Evolutionary conservation across 2,113 vertebrate genomes (phyloP).

Genomic region (Otus sunia): DNA sequence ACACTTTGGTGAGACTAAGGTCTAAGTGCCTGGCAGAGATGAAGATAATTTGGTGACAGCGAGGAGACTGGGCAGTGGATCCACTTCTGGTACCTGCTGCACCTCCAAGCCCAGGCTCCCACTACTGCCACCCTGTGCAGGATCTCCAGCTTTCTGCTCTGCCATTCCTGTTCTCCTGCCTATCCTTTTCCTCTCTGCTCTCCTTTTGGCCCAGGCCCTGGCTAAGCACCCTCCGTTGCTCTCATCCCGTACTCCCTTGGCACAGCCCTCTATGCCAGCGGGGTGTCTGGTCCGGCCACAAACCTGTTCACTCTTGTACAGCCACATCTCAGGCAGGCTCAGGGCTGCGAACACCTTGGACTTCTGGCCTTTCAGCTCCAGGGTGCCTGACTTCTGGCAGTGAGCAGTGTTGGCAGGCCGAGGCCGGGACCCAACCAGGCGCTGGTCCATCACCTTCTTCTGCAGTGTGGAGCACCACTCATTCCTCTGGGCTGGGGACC

Average conservation of each 20-base stretch:
- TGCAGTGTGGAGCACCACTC: conserved; percentile 89
- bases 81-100: background rate
- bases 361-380: conserved; percentile 93
- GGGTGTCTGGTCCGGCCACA: background rate
- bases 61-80: accelerated
- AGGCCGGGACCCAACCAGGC: conserved; percentile 71
- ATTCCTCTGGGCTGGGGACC: conserved; percentile 79
- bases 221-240: background rate
- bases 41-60: background rate
- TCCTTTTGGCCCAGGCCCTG: background rate
- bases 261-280: background rate
- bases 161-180: background rate
- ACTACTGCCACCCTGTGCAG: background rate
- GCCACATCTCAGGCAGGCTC: conserved; percentile 87
- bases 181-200: background rate
- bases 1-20: background rate
- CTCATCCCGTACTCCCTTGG: background rate
- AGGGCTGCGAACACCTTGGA: conserved; percentile 88
- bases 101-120: background rate
- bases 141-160: background rate
- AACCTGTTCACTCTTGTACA: conserved; percentile 98
- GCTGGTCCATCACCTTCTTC: conserved; percentile 84
- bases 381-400: conserved; percentile 83
- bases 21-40: background rate
- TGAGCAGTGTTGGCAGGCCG: conserved; percentile 75